A percentile compares a stretch with the other conserved stretches of the same genome.
These are phyloP conservation scores for Hucho hucho DNA, from an alignment of 2,113 vertebrate genomes.

Conservation along the genomic window DNA sequence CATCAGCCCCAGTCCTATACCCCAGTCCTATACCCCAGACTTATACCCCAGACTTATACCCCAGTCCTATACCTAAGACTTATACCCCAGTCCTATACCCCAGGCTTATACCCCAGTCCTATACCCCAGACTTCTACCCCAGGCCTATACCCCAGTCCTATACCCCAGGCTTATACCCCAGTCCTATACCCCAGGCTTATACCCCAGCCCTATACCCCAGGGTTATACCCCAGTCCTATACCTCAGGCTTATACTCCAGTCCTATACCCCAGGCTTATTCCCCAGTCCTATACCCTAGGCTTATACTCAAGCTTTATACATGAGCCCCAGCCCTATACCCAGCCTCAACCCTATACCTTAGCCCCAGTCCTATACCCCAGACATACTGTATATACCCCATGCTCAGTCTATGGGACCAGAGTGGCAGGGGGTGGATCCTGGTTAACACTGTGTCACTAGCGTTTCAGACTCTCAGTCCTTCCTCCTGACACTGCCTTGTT, in stretches of 20 bases:
- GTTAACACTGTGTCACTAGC: too few species aligned
- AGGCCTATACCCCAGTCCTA: too few species aligned
- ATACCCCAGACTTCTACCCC: neutral
- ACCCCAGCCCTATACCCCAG: neutral
- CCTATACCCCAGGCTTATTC: fast-evolving
- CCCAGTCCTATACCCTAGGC: neutral
- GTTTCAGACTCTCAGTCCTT: too few species aligned
- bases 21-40: neutral
- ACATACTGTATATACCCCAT: constrained; percentile 2
- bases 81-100: neutral
- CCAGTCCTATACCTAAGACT: too few species aligned
- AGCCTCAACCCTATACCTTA: too few species aligned
- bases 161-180: too few species aligned
- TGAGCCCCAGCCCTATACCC: neutral
- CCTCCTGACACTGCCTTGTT: constrained; percentile 4
- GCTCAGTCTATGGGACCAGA: constrained; percentile 3
- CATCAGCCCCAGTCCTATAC: neutral
- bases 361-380: neutral
- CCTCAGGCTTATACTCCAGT: fast-evolving
- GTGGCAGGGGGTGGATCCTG: constrained; percentile 2
- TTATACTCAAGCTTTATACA: neutral
- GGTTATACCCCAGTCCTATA: too few species aligned
- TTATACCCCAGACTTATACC: too few species aligned
- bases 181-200: neutral
- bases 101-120: neutral